Conservation (phyloP, 2,888 invertebrate species). For the Morpho achilles region DNA sequence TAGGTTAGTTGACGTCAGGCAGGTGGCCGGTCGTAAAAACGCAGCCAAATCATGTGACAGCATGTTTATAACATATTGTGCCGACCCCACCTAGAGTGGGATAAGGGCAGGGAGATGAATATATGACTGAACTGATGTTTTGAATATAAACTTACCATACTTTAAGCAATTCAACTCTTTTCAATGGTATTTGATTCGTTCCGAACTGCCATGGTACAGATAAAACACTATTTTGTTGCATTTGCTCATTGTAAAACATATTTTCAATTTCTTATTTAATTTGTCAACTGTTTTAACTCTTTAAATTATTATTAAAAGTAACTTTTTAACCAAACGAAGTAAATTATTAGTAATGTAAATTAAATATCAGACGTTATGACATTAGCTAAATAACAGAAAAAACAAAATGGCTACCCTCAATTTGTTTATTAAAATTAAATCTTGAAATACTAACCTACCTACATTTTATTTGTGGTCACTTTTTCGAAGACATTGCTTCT, state of each 20-base stretch:
- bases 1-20: too few relatives aligned
- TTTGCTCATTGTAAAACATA: conserved; percentile 10
- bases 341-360: neutral
- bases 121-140: too few relatives aligned
- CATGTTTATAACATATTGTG: too few relatives aligned
- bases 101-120: too few relatives aligned
- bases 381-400: neutral
- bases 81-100: too few relatives aligned
- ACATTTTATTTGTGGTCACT: too few relatives aligned
- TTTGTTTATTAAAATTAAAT: too few relatives aligned
- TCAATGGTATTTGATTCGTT: neutral
- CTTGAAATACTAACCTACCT: too few relatives aligned
- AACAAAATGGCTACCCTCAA: too few relatives aligned
- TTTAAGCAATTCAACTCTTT: neutral
- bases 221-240: neutral
- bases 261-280: neutral
- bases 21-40: too few relatives aligned
- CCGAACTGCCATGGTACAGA: conserved; percentile 4
- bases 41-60: too few relatives aligned
- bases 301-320: conserved; percentile 1
- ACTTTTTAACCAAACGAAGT: neutral
- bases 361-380: neutral
- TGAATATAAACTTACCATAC: conserved; percentile 6
- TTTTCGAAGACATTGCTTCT: too few relatives aligned
- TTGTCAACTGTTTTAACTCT: conserved; percentile 1